phyloP scores from a whole-genome alignment of 2,113 vertebrate genomes.

The Romanogobio albipinnatus region DNA sequence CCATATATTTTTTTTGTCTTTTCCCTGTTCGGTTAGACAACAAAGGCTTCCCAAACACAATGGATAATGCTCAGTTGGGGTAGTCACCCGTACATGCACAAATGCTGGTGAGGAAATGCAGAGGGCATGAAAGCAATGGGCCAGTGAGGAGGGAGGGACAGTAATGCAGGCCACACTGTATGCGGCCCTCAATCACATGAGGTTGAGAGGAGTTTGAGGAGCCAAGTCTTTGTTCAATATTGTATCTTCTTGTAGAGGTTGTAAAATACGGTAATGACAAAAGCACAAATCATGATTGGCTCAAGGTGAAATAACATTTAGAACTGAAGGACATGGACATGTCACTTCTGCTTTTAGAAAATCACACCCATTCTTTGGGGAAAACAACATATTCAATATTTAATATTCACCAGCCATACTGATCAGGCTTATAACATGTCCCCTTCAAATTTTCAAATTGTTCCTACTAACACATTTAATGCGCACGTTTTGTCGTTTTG shows the following conservation, averaged over 20 bases:
- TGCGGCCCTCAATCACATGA: conserved; percentile 32
- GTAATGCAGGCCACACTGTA: conserved; percentile 31
- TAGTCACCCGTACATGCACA: conserved; percentile 11
- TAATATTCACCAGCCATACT: background rate
- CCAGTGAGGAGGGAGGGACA: conserved; percentile 15
- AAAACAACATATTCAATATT: too few species aligned
- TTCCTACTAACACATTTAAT: conserved; percentile 21
- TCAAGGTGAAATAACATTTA: background rate
- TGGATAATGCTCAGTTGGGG: conserved; percentile 35
- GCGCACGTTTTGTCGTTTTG: conserved; percentile 17
- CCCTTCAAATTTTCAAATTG: background rate
- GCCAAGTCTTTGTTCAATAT: conserved; percentile 8
- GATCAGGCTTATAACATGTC: background rate
- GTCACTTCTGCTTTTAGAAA: background rate
- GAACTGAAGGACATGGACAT: background rate
- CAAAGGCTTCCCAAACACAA: conserved; percentile 46
- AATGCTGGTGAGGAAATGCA: conserved; percentile 31
- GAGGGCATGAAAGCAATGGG: conserved; percentile 5
- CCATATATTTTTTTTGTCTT: conserved; percentile 20
- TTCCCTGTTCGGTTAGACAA: conserved; percentile 37
- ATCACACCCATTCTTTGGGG: background rate
- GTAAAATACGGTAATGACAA: background rate
- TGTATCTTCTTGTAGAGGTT: background rate
- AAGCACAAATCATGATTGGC: background rate
- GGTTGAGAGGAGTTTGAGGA: background rate